Base-by-base conservation (phyloP, 1,140 invertebrate species). In the Lordiphosa stackelbergi region DNA sequence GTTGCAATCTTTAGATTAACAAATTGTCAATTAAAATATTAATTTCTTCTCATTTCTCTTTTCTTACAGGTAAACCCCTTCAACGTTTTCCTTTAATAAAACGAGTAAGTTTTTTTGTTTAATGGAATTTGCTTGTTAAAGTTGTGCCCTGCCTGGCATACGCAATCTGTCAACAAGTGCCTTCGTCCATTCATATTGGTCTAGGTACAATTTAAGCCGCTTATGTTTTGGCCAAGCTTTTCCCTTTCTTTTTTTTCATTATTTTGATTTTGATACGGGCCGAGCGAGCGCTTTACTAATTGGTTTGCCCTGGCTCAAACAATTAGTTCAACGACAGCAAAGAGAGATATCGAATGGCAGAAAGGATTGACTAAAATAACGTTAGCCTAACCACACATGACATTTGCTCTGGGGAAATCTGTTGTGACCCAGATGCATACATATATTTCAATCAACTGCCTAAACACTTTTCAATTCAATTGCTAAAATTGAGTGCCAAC, bases 371-470 rank as follows among this genome's bases (percentile, higher is more conserved):
- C 28, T 31, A 8, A 8, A 31, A 31, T 31, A 31, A 31, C 28
- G 28, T 31, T 31, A 1, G 22, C 22, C 22, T 6, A 24, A 24
- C 22, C 22, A 24, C 22, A 24, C 22, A 24, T 24, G 28, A 31
- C 28, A 31, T 31, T 31, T 31, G 28, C 28, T 8, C 28, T 31
- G 28, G 28, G 28, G 24, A 31, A 31, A 45, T 7, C 24, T 28
- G 8, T 19, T 31, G 22, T 45, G 43, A 45, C 43, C 43, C 24
- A 45, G 24, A 45, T 53, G 8, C 7, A 35, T 51, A 40, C 36
- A 47, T 47, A 73, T 66, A 81, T 79, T 79, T 81, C 75, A 79
- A 79, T 79, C 75, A 79, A 64, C 62, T 71, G 62, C 62, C 62
- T 69, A 75, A 73, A 75, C 62, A 79, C 24, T 56, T 69, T 52